Evolutionary conservation across 2,113 vertebrate genomes (phyloP).

Genomic region (Prochilodus magdalenae): DNA sequence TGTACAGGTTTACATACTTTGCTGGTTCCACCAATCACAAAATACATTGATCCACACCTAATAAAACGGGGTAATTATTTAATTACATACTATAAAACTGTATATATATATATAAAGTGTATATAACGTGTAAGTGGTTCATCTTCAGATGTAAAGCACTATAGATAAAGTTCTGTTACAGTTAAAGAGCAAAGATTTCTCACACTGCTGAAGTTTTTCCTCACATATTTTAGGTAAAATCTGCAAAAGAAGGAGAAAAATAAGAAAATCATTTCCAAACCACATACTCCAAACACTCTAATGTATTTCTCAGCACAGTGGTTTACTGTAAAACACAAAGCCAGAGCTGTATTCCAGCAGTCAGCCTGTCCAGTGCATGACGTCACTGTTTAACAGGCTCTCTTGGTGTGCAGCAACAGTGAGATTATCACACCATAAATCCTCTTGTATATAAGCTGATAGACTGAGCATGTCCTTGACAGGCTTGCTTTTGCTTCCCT

Average conservation of each 20-base stretch:
- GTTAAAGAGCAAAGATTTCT: background rate
- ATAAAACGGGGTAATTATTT: too few relatives aligned
- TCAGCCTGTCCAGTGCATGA: background rate
- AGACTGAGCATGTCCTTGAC: conserved; percentile 58
- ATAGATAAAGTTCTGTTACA: background rate
- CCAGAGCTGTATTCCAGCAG: background rate
- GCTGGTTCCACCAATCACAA: too few relatives aligned
- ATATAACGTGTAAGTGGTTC: background rate
- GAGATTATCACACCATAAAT: conserved; percentile 57
- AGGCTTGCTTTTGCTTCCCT: conserved; percentile 35
- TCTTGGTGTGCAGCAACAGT: conserved; percentile 9
- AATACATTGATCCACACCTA: too few relatives aligned
- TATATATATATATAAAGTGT: too few relatives aligned
- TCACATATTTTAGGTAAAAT: conserved; percentile 22
- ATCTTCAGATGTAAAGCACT: background rate
- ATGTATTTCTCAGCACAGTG: background rate
- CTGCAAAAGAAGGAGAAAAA: conserved; percentile 37
- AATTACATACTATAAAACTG: too few relatives aligned
- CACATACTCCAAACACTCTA: background rate
- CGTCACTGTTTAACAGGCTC: conserved; percentile 21
- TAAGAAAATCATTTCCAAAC: background rate
- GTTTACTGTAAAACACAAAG: background rate
- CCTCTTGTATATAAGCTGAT: conserved; percentile 67
- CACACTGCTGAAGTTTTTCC: background rate
- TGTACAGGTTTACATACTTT: too few relatives aligned